Percentiles rank a stretch among this genome's conserved stretches.
These are phyloP conservation scores for Astreopora myriophthalma DNA, from an alignment of 64 coral and sea anemone genomes.

Conservation along the genomic window DNA sequence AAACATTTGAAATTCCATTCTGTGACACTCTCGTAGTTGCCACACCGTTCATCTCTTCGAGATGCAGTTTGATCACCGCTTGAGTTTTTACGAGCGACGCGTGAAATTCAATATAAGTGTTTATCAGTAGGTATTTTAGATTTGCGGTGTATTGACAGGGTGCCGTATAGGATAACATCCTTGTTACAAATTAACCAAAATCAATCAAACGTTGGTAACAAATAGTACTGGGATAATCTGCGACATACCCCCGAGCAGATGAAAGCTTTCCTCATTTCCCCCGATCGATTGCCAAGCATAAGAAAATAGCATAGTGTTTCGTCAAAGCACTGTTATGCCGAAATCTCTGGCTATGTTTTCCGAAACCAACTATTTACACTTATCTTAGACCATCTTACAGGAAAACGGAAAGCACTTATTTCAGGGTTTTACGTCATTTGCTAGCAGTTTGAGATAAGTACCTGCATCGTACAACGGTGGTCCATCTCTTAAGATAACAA, in stretches of 20 bases:
- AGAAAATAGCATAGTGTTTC: neutral
- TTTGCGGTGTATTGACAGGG: neutral
- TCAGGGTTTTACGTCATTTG: neutral
- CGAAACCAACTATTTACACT: neutral
- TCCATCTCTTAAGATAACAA: neutral
- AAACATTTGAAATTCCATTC: neutral
- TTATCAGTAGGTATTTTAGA: constrained; percentile 11
- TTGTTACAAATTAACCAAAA: constrained; percentile 54
- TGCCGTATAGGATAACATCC: constrained; percentile 10
- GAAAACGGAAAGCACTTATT: neutral
- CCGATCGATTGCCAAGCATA: neutral
- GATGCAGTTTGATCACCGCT: neutral
- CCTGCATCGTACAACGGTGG: neutral
- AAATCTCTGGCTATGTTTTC: neutral
- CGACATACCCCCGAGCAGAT: neutral
- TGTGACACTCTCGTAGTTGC: neutral
- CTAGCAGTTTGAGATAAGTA: neutral
- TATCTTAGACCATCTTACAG: neutral
- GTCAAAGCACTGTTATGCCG: neutral
- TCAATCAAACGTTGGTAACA: neutral
- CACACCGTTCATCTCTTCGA: neutral
- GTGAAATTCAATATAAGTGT: constrained; percentile 54
- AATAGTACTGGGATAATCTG: neutral
- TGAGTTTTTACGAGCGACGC: neutral
- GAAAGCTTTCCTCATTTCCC: neutral